phyloP scores from a whole-genome alignment of 2,888 invertebrate genomes.

The Brachynemurus nebulosus region DNA sequence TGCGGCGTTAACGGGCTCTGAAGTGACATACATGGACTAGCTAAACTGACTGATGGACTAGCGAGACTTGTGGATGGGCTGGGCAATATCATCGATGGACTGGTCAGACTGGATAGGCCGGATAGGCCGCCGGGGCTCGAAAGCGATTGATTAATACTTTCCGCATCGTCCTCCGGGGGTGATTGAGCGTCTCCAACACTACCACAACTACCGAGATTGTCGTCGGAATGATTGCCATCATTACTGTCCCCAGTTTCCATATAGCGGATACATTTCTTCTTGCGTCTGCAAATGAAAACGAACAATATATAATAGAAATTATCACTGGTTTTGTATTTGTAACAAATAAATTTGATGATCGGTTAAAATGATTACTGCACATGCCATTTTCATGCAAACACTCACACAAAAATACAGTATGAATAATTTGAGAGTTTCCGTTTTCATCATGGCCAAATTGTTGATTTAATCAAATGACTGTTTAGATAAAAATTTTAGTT shows the following conservation, averaged over 20 bases:
- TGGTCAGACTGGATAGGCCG: constrained; percentile 52
- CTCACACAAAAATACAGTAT: too few relatives aligned
- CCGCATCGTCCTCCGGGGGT: constrained; percentile 51
- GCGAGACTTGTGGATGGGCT: constrained; percentile 64
- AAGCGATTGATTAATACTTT: constrained; percentile 45
- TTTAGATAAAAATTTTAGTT: too few relatives aligned
- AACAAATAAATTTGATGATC: not conserved
- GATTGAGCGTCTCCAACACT: constrained; percentile 61
- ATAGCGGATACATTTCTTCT: constrained; percentile 94
- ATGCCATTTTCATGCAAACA: constrained; percentile 1
- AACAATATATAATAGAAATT: not conserved
- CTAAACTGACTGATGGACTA: constrained; percentile 44
- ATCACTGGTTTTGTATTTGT: not conserved
- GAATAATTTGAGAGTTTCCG: too few relatives aligned
- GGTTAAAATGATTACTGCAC: too few relatives aligned
- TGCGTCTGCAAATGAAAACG: constrained; percentile 59
- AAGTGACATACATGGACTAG: constrained; percentile 41
- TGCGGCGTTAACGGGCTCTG: constrained; percentile 33
- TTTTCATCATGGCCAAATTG: too few relatives aligned
- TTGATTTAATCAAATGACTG: too few relatives aligned
- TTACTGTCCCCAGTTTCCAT: constrained; percentile 66
- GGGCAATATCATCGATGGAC: constrained; percentile 58
- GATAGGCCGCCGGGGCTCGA: constrained; percentile 48
- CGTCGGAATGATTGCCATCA: constrained; percentile 50
- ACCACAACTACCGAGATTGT: constrained; percentile 65